Base-by-base conservation (phyloP, 2,797 vertebrate genomes). In the Pipistrellus pipistrellus region DNA sequence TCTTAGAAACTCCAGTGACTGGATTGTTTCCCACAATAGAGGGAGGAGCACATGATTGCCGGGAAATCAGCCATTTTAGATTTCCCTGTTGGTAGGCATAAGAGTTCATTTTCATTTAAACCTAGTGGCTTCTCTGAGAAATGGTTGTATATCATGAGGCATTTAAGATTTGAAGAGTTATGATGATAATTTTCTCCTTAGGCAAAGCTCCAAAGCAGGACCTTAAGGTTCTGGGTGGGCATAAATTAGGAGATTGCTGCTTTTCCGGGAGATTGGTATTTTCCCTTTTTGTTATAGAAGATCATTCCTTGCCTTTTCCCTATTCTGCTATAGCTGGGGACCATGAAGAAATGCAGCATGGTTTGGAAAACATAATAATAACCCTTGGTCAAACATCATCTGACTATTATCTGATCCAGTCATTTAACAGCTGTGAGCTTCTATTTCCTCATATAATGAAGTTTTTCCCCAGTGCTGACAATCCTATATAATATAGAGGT, bases 21-120 rank as follows among this genome's bases (percentile, higher is more conserved):
- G 46, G 80, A 84, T 93, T 76, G 68, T 94, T 82, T 94, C 90
- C 88, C 88, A 87, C 66, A 90, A 11, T 82, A 84, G 62, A 85
- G 80, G 92, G 76, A 93, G 93, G 94, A 86, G n/a, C 80, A 94
- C 92, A 55, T 5, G 44, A 85, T 95, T 98, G 69, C 66, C 87
- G 85, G 90, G 93, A 95, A 97, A 76, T 82, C 64, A 44, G 51
- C 95, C 93, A 57, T 93, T 87, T 95, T 87, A 94, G 76, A 95
- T 97, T 97, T 97, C 97, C 92, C 96, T 1, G 38, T 96, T 93
- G 92, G 94, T 96, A 48, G 64, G 38, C 96, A 90, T 69, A 93
- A 82, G 88, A 97, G 90, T 94, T 96, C 96, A 71, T 97, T 97
- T 97, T 94, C 72, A 69, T 92, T 97, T 96, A 92, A 93, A 71